Conservation (phyloP, 2,113 vertebrate species). For the Onychostruthus taczanowskii region DNA sequence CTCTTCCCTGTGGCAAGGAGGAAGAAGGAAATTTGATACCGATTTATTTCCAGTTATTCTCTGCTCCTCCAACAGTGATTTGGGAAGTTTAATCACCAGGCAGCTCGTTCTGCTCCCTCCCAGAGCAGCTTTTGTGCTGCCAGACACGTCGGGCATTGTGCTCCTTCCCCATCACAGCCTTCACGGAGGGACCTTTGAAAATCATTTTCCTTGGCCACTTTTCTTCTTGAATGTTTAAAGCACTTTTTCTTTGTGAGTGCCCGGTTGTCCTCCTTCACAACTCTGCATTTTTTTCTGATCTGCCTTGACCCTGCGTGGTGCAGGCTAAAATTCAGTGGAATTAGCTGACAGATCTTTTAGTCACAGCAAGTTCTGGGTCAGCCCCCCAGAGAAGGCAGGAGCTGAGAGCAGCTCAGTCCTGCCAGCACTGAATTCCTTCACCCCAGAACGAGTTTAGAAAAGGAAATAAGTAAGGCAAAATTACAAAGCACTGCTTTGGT, state of each 20-base stretch:
- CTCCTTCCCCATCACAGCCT: background rate
- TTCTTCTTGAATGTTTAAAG: constrained; percentile 5
- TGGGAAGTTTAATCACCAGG: constrained; percentile 55
- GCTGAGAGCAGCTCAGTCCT: background rate
- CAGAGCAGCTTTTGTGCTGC: background rate
- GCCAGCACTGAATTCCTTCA: background rate
- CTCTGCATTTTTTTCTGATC: background rate
- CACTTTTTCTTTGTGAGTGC: background rate
- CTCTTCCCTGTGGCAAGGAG: background rate
- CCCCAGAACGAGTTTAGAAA: background rate
- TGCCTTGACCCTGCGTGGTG: background rate
- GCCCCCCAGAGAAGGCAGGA: background rate
- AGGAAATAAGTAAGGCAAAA: background rate
- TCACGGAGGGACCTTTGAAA: background rate
- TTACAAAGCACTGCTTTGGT: background rate
- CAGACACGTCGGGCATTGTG: background rate
- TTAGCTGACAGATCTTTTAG: background rate
- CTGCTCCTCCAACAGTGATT: background rate
- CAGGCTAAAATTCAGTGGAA: background rate
- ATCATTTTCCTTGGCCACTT: background rate
- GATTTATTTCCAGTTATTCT: constrained; percentile 6
- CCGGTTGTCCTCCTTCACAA: background rate
- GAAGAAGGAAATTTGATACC: background rate
- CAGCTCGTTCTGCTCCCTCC: constrained; percentile 50
- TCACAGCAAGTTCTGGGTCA: background rate